Conservation (phyloP, 2,888 invertebrate species). For the Hydraecia micacea region DNA sequence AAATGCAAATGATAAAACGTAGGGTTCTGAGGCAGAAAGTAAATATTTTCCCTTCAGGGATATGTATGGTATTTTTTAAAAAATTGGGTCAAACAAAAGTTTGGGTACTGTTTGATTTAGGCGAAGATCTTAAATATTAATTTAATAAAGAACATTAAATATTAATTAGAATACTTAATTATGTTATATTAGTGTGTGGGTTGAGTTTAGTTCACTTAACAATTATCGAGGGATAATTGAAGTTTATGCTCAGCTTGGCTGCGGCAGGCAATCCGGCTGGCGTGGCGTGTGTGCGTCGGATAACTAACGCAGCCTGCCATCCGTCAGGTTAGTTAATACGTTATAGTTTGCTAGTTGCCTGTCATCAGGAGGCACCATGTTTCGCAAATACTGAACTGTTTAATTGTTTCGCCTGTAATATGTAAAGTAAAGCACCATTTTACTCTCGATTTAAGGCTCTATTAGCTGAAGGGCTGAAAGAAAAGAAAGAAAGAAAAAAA, state of each 20-base stretch:
- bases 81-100: slow-evolving; percentile 52
- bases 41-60: slow-evolving; percentile 55
- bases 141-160: slow-evolving; percentile 52
- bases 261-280: slow-evolving; percentile 51
- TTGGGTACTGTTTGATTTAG: slow-evolving; percentile 31
- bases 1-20: slow-evolving; percentile 71
- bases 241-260: slow-evolving; percentile 56
- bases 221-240: slow-evolving; percentile 63
- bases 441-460: background rate
- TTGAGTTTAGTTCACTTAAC: slow-evolving; percentile 52
- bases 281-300: slow-evolving; percentile 49
- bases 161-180: slow-evolving; percentile 53
- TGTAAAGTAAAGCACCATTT: background rate
- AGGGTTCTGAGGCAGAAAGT: slow-evolving; percentile 57
- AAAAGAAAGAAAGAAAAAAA: no score
- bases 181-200: slow-evolving; percentile 41
- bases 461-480: background rate
- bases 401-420: slow-evolving; percentile 6
- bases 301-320: slow-evolving; percentile 38
- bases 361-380: slow-evolving; percentile 14
- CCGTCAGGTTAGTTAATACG: slow-evolving; percentile 47
- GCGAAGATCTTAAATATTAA: slow-evolving; percentile 41
- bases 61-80: slow-evolving; percentile 42
- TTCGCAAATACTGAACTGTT: slow-evolving; percentile 4
- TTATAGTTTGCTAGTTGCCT: slow-evolving; percentile 26